Evolutionary conservation across 2,797 vertebrate species (phyloP).

Genomic region (Ctenopoma multispine): DNA sequence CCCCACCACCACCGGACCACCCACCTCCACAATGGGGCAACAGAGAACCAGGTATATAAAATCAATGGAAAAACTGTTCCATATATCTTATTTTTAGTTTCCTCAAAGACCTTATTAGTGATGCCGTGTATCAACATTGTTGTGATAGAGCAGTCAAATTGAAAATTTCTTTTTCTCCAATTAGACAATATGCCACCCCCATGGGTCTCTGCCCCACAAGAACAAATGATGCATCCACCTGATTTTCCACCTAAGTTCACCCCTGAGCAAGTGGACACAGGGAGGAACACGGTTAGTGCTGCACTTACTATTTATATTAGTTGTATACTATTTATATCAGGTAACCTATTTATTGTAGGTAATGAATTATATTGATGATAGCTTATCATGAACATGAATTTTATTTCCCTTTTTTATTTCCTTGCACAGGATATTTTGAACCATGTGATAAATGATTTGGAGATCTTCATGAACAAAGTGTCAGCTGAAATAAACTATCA

Average conservation of each 20-base stretch:
- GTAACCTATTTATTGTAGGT: too few species aligned
- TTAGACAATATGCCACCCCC: slow-evolving; percentile 27
- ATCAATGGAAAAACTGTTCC: not conserved
- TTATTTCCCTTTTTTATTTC: not conserved
- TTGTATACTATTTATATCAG: too few species aligned
- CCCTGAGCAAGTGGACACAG: slow-evolving; percentile 4
- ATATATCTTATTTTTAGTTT: not conserved
- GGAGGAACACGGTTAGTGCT: slow-evolving; percentile 73
- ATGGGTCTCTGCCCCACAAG: slow-evolving; percentile 20
- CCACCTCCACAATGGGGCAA: slow-evolving; percentile 40
- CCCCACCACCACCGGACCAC: slow-evolving; percentile 42
- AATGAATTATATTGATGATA: too few species aligned
- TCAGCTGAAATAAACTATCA: not conserved
- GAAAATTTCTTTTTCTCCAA: not conserved
- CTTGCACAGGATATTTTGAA: slow-evolving; percentile 84
- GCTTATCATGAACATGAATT: too few species aligned
- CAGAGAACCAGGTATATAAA: slow-evolving; percentile 65
- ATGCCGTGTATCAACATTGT: not conserved
- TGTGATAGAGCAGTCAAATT: not conserved
- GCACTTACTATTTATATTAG: too few species aligned
- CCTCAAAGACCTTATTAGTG: not conserved
- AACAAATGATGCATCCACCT: slow-evolving; percentile 14
- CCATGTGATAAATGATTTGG: slow-evolving; percentile 81
- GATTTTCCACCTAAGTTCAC: slow-evolving; percentile 7
- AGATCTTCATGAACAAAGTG: slow-evolving; percentile 75